Percentiles rank a stretch among this genome's conserved stretches.
Evolutionary conservation across 2,888 invertebrate species (phyloP).

Genomic region (Suillia variegata): DNA sequence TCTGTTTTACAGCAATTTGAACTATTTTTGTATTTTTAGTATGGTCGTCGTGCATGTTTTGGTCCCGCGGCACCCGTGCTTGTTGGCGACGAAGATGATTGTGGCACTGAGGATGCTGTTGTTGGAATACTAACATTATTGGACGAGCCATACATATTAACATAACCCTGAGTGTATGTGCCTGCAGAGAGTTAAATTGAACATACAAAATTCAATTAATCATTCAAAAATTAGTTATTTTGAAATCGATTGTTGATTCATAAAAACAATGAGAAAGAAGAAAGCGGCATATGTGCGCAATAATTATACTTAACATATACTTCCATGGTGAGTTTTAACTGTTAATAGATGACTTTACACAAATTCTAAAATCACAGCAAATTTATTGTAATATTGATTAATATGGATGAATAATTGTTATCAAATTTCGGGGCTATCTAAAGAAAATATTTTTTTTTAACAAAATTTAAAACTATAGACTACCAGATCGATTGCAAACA

Average conservation of each 20-base stretch:
- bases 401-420: too few relatives aligned
- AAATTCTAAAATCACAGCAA: too few relatives aligned
- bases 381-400: background rate
- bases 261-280: too few relatives aligned
- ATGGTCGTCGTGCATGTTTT: background rate
- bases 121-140: conserved; percentile 18
- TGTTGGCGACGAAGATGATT: conserved; percentile 3
- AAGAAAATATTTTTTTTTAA: too few relatives aligned
- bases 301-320: too few relatives aligned
- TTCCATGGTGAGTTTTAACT: conserved; percentile 6
- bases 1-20: too few relatives aligned
- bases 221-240: background rate
- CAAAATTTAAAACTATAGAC: too few relatives aligned
- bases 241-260: too few relatives aligned
- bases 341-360: background rate
- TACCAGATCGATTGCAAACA: too few relatives aligned
- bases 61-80: background rate
- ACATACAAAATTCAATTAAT: background rate
- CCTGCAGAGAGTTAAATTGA: conserved; percentile 17
- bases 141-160: conserved; percentile 15
- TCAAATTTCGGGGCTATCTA: too few relatives aligned
- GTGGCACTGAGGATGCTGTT: background rate
- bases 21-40: background rate
- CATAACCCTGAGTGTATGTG: conserved; percentile 14
- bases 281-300: too few relatives aligned